These are phyloP conservation scores for Drosophila albomicans DNA, from an alignment of 1,140 invertebrate species.

Conservation along the genomic window DNA sequence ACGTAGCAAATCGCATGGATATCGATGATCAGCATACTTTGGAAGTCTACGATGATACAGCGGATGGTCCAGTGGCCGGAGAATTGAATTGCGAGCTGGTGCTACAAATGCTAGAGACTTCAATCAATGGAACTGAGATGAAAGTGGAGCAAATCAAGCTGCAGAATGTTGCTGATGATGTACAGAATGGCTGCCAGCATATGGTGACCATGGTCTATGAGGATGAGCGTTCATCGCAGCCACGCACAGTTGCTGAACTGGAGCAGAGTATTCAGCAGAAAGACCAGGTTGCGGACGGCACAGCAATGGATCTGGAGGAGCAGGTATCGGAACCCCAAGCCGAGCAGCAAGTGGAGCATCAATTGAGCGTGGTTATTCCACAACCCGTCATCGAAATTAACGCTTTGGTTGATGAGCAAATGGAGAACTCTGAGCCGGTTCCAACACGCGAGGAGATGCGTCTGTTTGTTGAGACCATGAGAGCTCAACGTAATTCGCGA, in stretches of 20 bases:
- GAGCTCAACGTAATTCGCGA: constrained; percentile 50
- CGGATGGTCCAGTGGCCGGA: constrained; percentile 33
- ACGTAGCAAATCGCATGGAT: constrained; percentile 67
- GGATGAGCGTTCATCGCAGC: constrained; percentile 45
- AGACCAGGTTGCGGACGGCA: constrained; percentile 35
- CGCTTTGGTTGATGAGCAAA: constrained; percentile 34
- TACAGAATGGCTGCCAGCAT: constrained; percentile 24
- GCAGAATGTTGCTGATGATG: constrained; percentile 65
- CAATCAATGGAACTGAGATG: constrained; percentile 38
- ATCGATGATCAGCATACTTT: constrained; percentile 47
- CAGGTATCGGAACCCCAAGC: neutral
- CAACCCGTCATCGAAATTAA: constrained; percentile 67
- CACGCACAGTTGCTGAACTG: constrained; percentile 59
- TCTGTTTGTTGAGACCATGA: constrained; percentile 58
- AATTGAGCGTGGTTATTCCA: constrained; percentile 23
- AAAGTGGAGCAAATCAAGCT: constrained; percentile 32
- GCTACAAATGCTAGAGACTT: constrained; percentile 59
- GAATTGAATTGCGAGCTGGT: constrained; percentile 67
- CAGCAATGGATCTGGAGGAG: constrained; percentile 26
- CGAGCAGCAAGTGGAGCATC: no score
- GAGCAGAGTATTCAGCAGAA: constrained; percentile 66
- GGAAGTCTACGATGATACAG: constrained; percentile 73
- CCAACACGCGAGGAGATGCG: constrained; percentile 53
- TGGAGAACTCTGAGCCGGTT: constrained; percentile 20
- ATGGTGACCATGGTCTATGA: constrained; percentile 57